Evolutionary conservation across 1,140 invertebrate genomes (phyloP).

Genomic region (Drosophila ercepeae): DNA sequence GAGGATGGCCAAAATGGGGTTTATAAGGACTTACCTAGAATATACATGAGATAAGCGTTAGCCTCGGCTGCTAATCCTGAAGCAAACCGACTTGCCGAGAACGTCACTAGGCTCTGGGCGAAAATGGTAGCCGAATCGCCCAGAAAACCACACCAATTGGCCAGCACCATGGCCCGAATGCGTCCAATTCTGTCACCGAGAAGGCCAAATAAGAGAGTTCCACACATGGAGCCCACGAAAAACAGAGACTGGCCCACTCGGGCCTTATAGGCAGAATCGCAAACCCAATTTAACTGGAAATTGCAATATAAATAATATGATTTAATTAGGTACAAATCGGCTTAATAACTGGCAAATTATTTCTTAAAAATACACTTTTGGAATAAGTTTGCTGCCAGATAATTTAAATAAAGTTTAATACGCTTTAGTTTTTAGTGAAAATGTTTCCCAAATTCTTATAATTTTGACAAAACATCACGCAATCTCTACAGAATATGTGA

Average conservation of each 20-base stretch:
- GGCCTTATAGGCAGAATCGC: constrained; percentile 85
- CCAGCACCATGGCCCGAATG: constrained; percentile 84
- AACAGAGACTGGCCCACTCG: constrained; percentile 86
- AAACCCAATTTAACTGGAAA: constrained; percentile 86
- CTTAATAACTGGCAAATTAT: no score
- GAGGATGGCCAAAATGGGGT: no score
- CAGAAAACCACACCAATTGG: constrained; percentile 85
- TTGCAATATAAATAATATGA: not conserved
- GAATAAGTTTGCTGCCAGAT: no score
- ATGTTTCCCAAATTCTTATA: not conserved
- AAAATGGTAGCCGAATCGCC: constrained; percentile 85
- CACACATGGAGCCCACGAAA: constrained; percentile 86
- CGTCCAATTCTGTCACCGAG: constrained; percentile 85
- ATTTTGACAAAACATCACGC: not conserved
- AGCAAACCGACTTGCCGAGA: constrained; percentile 84
- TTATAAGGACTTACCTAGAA: constrained; percentile 83
- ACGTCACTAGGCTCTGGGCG: constrained; percentile 80
- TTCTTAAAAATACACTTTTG: no score
- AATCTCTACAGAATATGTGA: not conserved
- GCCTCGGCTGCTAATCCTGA: constrained; percentile 86
- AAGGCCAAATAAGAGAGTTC: constrained; percentile 85
- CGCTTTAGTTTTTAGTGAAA: not conserved
- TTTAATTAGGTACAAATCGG: no score
- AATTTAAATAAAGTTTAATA: no score
- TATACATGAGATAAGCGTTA: constrained; percentile 87